A percentile compares a stretch with the other conserved stretches of the same genome.
phyloP scores from a whole-genome alignment of 2,888 invertebrate genomes.

The Petrolisthes cinctipes region DNA sequence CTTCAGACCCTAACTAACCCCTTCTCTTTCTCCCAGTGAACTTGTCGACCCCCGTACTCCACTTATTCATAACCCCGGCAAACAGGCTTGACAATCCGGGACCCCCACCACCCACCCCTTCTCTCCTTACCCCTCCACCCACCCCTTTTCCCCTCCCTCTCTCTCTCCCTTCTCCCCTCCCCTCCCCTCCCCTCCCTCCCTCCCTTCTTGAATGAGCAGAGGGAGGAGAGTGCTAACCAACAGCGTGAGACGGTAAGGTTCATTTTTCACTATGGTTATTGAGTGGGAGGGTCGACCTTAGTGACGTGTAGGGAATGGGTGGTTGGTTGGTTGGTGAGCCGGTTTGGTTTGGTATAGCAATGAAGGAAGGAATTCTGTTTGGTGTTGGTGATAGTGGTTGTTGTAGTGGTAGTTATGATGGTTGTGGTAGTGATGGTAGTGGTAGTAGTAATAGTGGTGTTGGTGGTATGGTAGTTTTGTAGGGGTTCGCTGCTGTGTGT shows the following conservation, averaged over 20 bases:
- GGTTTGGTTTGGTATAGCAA: neutral
- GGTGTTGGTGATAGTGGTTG: too few species aligned
- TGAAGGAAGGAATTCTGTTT: too few species aligned
- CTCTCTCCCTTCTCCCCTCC: neutral
- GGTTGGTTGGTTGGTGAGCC: neutral
- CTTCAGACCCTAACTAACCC: conserved; percentile 32
- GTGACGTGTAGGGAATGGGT: neutral
- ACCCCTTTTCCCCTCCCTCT: neutral
- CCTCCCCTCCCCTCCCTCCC: neutral
- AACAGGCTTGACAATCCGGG: conserved; percentile 40
- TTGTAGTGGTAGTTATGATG: too few species aligned
- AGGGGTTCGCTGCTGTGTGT: too few species aligned
- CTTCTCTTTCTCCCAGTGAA: conserved; percentile 40
- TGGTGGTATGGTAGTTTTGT: too few species aligned
- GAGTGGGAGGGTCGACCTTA: neutral
- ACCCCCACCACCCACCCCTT: neutral
- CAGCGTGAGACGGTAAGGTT: neutral
- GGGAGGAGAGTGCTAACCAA: neutral
- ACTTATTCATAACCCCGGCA: conserved; percentile 48
- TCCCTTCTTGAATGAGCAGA: neutral
- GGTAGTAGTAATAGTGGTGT: too few species aligned
- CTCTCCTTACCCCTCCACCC: neutral
- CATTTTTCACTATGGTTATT: neutral
- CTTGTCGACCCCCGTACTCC: conserved; percentile 36
- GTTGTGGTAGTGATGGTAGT: too few species aligned